These are phyloP conservation scores for Amphimedon queenslandica DNA, from an alignment of 37 sponge, comb jelly and placozoan species.

Conservation along the genomic window DNA sequence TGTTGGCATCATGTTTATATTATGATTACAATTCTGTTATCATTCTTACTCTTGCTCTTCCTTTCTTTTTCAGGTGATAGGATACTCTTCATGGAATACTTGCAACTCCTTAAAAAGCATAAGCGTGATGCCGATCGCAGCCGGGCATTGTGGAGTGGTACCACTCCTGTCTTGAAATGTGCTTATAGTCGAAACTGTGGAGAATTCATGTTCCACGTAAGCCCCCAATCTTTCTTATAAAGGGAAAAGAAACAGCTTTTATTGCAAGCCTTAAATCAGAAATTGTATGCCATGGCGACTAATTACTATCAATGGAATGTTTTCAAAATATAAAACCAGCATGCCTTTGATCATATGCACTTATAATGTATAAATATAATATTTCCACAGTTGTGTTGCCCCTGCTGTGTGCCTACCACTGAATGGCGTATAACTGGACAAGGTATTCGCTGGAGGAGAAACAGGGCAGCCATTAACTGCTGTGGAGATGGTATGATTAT, in stretches of 20 bases:
- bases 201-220: constrained; percentile 55
- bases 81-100: constrained; percentile 70
- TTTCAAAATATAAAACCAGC: too few species aligned
- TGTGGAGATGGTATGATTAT: constrained; percentile 70
- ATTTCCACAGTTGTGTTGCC: constrained; percentile 57
- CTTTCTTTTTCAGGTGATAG: constrained; percentile 46
- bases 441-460: constrained; percentile 79
- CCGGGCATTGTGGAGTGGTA: constrained; percentile 71
- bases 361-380: too few species aligned
- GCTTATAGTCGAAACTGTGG: constrained; percentile 74
- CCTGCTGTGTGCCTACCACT: constrained; percentile 65
- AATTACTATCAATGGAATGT: too few species aligned
- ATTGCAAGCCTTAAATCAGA: too few species aligned
- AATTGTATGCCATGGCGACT: too few species aligned
- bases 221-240: constrained; percentile 1
- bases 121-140: constrained; percentile 78
- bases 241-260: too few species aligned
- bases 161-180: constrained; percentile 60
- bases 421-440: constrained; percentile 88
- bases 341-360: too few species aligned
- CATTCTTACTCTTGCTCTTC: too few species aligned
- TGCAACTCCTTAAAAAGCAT: constrained; percentile 80
- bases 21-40: too few species aligned
- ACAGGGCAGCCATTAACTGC: constrained; percentile 68
- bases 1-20: too few species aligned